A percentile compares a stretch with the other conserved stretches of the same genome.
These are phyloP conservation scores for Bombus ignitus DNA, from an alignment of 1,140 invertebrate species.

Conservation along the genomic window DNA sequence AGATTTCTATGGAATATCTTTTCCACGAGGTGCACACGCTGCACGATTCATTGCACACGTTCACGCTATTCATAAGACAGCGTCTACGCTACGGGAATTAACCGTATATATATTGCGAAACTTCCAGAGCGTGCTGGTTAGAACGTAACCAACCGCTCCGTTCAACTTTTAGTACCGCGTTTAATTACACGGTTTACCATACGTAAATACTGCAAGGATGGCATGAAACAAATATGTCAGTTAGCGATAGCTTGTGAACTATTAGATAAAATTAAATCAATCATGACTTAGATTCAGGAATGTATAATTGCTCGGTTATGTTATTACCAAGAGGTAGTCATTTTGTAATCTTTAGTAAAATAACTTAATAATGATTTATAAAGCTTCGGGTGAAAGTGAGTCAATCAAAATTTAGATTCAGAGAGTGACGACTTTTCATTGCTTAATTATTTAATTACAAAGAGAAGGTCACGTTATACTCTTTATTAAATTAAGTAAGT, in stretches of 20 bases:
- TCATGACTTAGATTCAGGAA: neutral
- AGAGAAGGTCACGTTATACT: too few species aligned
- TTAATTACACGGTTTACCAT: neutral
- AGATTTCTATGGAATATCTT: conserved; percentile 19
- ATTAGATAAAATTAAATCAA: neutral
- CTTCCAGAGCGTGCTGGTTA: neutral
- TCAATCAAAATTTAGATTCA: too few species aligned
- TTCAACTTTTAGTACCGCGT: neutral
- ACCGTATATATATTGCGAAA: conserved; percentile 11
- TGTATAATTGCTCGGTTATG: neutral
- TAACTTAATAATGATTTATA: neutral
- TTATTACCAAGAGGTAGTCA: neutral
- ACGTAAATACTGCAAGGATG: neutral
- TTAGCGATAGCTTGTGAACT: neutral
- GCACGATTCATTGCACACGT: conserved; percentile 24
- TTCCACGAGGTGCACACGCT: neutral
- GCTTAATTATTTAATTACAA: too few species aligned
- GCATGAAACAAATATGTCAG: neutral
- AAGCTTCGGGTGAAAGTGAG: too few species aligned
- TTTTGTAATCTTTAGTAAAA: neutral
- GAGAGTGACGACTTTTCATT: too few species aligned
- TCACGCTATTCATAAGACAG: conserved; percentile 12
- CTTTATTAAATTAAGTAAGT: too few species aligned
- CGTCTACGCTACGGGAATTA: conserved; percentile 2
- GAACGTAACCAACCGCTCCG: neutral